phyloP scores from a whole-genome alignment of 2,113 vertebrate genomes.

The Ascaphus truei region DNA sequence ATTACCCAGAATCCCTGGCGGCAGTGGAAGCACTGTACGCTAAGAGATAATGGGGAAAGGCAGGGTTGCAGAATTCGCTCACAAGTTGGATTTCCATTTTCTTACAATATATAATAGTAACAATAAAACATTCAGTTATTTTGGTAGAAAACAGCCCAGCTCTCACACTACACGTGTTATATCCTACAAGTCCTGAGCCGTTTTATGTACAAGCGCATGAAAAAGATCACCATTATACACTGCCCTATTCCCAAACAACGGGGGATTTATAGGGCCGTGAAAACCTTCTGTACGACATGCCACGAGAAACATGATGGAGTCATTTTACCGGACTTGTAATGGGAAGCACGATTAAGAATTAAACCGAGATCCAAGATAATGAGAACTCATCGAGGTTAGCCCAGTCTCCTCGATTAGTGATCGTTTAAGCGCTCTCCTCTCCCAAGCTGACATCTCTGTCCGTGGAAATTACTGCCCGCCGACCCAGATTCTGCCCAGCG shows the following conservation, averaged over 20 bases:
- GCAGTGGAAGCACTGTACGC: too few species aligned
- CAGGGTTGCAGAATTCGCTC: too few species aligned
- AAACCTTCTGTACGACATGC: neutral
- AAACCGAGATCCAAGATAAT: constrained; percentile 35
- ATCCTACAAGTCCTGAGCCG: neutral
- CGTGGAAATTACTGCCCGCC: constrained; percentile 30
- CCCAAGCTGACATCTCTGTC: constrained; percentile 15
- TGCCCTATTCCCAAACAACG: neutral
- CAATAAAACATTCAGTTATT: too few species aligned
- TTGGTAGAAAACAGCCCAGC: too few species aligned
- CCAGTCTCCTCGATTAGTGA: constrained; percentile 10
- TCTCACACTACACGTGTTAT: neutral
- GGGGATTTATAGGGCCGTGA: neutral
- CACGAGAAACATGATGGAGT: constrained; percentile 12
- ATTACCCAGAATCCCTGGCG: too few species aligned
- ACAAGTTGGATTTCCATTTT: too few species aligned
- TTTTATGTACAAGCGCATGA: neutral
- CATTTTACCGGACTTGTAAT: constrained; percentile 23
- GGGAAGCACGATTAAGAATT: constrained; percentile 23
- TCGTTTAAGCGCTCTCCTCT: constrained; percentile 13
- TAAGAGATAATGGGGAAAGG: too few species aligned
- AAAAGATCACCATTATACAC: neutral
- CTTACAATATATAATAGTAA: too few species aligned
- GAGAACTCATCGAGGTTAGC: constrained; percentile 26
- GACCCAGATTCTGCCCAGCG: constrained; percentile 26